Conservation (phyloP, 2,888 invertebrate genomes). For the Parelbella ahira region DNA sequence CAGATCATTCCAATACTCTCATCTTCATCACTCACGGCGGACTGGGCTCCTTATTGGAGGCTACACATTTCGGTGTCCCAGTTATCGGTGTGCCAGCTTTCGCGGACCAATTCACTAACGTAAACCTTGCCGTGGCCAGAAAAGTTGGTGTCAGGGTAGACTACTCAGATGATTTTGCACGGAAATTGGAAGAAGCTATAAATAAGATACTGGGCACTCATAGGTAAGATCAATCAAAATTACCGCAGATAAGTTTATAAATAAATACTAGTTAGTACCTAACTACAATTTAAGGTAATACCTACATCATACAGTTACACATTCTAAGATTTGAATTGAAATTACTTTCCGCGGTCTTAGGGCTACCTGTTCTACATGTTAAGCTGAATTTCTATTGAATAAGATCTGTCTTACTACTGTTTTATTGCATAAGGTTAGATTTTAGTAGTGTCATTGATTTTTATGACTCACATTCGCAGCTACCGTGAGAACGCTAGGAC, state of each 20-base stretch:
- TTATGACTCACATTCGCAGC: no score
- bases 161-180: conserved; percentile 37
- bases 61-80: conserved; percentile 49
- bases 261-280: no score
- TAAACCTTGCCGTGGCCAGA: conserved; percentile 35
- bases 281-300: no score
- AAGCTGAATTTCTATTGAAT: no score
- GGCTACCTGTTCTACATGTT: no score
- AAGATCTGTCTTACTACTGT: no score
- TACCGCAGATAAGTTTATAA: no score
- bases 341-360: no score
- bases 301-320: no score
- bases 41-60: conserved; percentile 42
- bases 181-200: conserved; percentile 40
- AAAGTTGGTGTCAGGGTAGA: conserved; percentile 42
- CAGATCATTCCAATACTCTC: conserved; percentile 49
- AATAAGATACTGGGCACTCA: conserved; percentile 40
- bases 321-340: no score
- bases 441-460: no score
- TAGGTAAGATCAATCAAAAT: conserved; percentile 43
- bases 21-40: conserved; percentile 47
- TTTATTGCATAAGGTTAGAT: no score
- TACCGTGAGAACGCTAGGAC: conserved; percentile 38
- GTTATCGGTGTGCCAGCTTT: conserved; percentile 44
- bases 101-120: conserved; percentile 45